Conservation (phyloP, 2,888 invertebrate genomes). For the Byasa hedistus region DNA sequence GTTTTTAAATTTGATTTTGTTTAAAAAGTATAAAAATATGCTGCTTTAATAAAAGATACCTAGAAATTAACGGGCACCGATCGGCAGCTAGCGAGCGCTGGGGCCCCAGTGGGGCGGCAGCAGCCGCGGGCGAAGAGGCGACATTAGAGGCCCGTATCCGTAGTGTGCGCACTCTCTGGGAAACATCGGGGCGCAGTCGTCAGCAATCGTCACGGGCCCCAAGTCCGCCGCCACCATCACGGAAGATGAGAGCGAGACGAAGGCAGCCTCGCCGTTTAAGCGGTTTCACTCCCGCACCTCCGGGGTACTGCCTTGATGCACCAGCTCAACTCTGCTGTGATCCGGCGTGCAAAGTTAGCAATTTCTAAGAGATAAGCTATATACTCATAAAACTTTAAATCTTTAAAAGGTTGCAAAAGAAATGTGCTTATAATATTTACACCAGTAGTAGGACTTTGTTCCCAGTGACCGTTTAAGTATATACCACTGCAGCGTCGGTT, state of each 20-base stretch:
- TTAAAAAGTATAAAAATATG: neutral
- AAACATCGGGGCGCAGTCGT: constrained; percentile 39
- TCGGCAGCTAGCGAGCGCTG: constrained; percentile 79
- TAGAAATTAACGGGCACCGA: constrained; percentile 63
- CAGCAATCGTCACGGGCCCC: constrained; percentile 42
- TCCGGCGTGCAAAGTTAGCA: constrained; percentile 56
- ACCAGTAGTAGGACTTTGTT: too few species aligned
- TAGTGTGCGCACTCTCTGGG: constrained; percentile 56
- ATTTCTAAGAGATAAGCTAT: neutral
- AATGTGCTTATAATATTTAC: too few species aligned
- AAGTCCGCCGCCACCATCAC: constrained; percentile 55
- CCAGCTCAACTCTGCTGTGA: constrained; percentile 67
- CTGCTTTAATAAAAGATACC: constrained; percentile 24
- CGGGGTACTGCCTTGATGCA: constrained; percentile 60
- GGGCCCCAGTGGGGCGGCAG: constrained; percentile 60
- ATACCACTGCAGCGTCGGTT: too few species aligned
- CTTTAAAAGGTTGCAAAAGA: neutral
- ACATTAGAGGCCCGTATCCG: constrained; percentile 57
- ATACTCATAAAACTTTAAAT: neutral
- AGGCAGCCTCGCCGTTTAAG: constrained; percentile 60
- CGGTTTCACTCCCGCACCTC: constrained; percentile 56
- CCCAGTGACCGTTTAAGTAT: too few species aligned
- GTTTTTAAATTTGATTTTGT: neutral
- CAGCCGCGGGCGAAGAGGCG: constrained; percentile 52
- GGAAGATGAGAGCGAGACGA: constrained; percentile 67